phyloP scores from a whole-genome alignment of 2,113 vertebrate species.

The Muscicapa adusta region DNA sequence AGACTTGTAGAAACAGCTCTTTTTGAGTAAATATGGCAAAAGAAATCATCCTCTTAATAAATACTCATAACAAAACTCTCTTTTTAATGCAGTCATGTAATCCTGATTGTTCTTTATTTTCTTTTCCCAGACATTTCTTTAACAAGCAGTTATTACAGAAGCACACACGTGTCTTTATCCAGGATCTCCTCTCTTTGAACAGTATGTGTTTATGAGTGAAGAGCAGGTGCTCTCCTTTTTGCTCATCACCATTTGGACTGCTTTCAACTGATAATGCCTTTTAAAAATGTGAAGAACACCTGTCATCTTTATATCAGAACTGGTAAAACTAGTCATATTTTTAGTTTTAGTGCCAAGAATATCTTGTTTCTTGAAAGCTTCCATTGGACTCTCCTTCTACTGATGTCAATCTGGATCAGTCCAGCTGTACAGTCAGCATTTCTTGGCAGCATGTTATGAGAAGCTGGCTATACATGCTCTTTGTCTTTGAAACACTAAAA shows the following conservation, averaged over 20 bases:
- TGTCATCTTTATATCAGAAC: slow-evolving; percentile 40
- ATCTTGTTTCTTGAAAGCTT: slow-evolving; percentile 49
- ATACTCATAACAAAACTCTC: background rate
- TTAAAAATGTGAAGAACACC: slow-evolving; percentile 15
- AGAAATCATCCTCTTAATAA: background rate
- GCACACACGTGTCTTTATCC: background rate
- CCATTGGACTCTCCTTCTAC: background rate
- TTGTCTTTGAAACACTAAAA: slow-evolving; percentile 23
- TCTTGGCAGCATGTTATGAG: background rate
- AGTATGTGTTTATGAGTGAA: slow-evolving; percentile 19
- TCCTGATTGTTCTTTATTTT: background rate
- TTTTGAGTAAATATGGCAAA: background rate
- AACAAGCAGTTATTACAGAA: background rate
- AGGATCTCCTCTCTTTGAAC: background rate
- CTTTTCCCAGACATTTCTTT: background rate
- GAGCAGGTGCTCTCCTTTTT: slow-evolving; percentile 53
- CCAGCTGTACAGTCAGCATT: slow-evolving; percentile 40
- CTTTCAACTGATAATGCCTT: slow-evolving; percentile 35
- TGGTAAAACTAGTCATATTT: slow-evolving; percentile 33
- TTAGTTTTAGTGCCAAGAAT: slow-evolving; percentile 42
- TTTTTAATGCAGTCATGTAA: background rate
- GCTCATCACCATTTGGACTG: slow-evolving; percentile 41
- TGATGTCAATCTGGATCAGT: slow-evolving; percentile 41
- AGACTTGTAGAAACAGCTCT: background rate
- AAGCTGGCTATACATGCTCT: background rate